phyloP scores from a whole-genome alignment of 2,888 invertebrate genomes.

The Drosophila prostipennis region DNA sequence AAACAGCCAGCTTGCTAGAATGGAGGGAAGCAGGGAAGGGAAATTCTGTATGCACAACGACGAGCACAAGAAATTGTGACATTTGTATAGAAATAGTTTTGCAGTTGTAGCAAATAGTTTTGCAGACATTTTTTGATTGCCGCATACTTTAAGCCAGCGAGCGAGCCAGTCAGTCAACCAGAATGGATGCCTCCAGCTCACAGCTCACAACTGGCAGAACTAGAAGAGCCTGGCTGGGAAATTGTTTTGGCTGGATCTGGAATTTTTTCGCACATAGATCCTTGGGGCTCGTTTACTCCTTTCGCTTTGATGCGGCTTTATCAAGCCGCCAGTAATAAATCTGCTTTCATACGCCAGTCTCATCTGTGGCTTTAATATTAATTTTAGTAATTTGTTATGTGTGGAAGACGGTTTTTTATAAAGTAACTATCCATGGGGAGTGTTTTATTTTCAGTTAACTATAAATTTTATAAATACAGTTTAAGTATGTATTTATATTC shows the following conservation, averaged over 20 bases:
- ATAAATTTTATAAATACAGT: too few relatives aligned
- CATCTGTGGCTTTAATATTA: slow-evolving; percentile 3
- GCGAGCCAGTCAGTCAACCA: slow-evolving; percentile 33
- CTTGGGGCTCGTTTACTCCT: slow-evolving; percentile 24
- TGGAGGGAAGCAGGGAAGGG: slow-evolving; percentile 50
- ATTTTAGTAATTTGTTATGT: neutral
- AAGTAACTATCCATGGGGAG: too few relatives aligned
- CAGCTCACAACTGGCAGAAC: slow-evolving; percentile 11
- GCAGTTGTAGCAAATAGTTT: slow-evolving; percentile 72
- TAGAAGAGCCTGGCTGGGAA: slow-evolving; percentile 28
- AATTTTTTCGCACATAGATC: slow-evolving; percentile 14
- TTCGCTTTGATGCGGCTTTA: slow-evolving; percentile 19
- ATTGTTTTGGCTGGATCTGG: slow-evolving; percentile 39
- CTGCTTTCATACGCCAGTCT: neutral
- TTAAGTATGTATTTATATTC: too few relatives aligned
- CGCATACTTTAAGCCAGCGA: slow-evolving; percentile 60
- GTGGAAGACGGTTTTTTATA: too few relatives aligned
- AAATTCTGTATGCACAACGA: slow-evolving; percentile 58
- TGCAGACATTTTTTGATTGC: slow-evolving; percentile 76
- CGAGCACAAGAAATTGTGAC: slow-evolving; percentile 65
- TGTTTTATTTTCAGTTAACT: too few relatives aligned
- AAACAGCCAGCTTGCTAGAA: slow-evolving; percentile 44
- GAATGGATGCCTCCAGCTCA: slow-evolving; percentile 35
- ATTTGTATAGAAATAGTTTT: slow-evolving; percentile 76
- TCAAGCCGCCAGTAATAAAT: neutral